Base-by-base conservation (phyloP, 1,140 invertebrate species). In the Temnothorax curvispinosus region DNA sequence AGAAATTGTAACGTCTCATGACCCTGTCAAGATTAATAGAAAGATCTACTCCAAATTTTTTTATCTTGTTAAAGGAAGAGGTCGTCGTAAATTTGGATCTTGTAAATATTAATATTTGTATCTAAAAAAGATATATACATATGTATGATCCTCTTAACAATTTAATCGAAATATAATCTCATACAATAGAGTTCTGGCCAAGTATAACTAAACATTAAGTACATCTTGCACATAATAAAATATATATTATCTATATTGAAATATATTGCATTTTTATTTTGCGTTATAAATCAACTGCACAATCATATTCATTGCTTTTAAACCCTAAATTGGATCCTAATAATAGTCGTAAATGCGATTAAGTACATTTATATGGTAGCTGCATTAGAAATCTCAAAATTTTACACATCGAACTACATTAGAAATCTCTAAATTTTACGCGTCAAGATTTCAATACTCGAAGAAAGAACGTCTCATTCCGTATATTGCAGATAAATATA, bases 101-200 rank as follows among this genome's bases (percentile, higher is more conserved):
- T 44, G 15, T 38, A 44, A 81, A 58, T 54, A 15, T 44, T 72
- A 44, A 82, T 60, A 38, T 21, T 58, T 65, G 7, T 81, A 41
- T 41, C 3, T 58, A 21, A 72, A 1, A 69, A 80, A 69, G 11
- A 77, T 27, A 58, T 38, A 38, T 58, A 47, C 15, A 82, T 5
- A 56, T 2, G 7, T 15, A 67, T 74, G 41, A 82, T 72, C 0
- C 5, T 74, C 11, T 82, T 82, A 72, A 72, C 52, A 60, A 35
- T 82, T 74, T 82, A 74, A 82, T 82, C 11, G 7, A 74, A 82
- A 60, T 82, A 81, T 38, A 74, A 82, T 60, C 15, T 82, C 32
- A 32, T 72, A 72, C 52, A 82, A 71, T 27, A 58, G 32, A 41
- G 11, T 15, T 75, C 11, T 38, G 27, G 35, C 13, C 35, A 75